A percentile compares a stretch with the other conserved stretches of the same genome.
These are phyloP conservation scores for Siphamia tubifer DNA, from an alignment of 2,113 vertebrate species.

Conservation along the genomic window DNA sequence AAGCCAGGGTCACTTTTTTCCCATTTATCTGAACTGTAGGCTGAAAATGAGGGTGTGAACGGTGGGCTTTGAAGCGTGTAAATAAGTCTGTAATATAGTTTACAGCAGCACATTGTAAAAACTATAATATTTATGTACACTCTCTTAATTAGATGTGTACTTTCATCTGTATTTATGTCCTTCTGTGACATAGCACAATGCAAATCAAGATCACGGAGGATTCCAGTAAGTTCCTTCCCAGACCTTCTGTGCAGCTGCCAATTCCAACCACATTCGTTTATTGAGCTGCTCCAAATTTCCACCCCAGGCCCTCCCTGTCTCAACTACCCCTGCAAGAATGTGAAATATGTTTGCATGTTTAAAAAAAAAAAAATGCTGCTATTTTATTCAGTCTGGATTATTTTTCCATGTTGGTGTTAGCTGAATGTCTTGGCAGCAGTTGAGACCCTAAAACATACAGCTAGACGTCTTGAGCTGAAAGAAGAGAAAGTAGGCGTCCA, in stretches of 20 bases:
- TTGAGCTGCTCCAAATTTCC: slow-evolving; percentile 62
- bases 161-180: too few relatives aligned
- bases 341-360: slow-evolving; percentile 72
- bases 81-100: too few relatives aligned
- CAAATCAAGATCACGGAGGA: slow-evolving; percentile 18
- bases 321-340: slow-evolving; percentile 69
- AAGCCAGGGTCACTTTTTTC: too few relatives aligned
- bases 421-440: slow-evolving; percentile 48
- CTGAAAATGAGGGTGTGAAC: too few relatives aligned
- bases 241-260: slow-evolving; percentile 16
- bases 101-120: too few relatives aligned
- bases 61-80: too few relatives aligned
- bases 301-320: slow-evolving; percentile 50
- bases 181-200: neutral
- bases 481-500: slow-evolving; percentile 24
- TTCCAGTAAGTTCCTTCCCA: slow-evolving; percentile 10
- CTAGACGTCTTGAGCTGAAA: slow-evolving; percentile 32
- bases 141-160: too few relatives aligned
- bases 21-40: too few relatives aligned
- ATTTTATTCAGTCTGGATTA: slow-evolving; percentile 61
- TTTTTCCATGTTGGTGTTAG: slow-evolving; percentile 61
- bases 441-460: slow-evolving; percentile 36
- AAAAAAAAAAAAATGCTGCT: slow-evolving; percentile 33
- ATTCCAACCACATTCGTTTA: slow-evolving; percentile 35
- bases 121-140: too few relatives aligned